phyloP scores from a whole-genome alignment of 2,797 vertebrate species.

The Sebastes iracundus region DNA sequence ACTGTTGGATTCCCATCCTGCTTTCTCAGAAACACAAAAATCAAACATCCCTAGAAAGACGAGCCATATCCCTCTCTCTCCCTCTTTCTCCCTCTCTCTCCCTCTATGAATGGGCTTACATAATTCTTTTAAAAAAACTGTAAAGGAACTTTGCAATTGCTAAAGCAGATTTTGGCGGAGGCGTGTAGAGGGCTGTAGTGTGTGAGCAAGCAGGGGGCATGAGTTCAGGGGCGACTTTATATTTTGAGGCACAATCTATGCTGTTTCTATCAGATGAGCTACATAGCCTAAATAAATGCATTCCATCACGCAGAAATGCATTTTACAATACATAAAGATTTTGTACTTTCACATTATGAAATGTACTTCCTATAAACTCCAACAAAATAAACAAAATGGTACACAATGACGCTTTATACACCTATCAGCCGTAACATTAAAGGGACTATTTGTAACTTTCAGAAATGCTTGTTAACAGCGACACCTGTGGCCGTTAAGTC shows the following conservation, averaged over 20 bases:
- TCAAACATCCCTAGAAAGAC: slow-evolving; percentile 19
- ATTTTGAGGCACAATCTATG: background rate
- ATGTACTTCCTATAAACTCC: background rate
- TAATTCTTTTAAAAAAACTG: slow-evolving; percentile 32
- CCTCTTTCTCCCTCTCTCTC: background rate
- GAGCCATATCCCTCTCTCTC: background rate
- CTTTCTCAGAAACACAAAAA: slow-evolving; percentile 29
- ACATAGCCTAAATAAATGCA: background rate
- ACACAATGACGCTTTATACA: background rate
- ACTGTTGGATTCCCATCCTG: slow-evolving; percentile 7
- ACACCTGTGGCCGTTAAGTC: too few relatives aligned
- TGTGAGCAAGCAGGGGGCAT: background rate
- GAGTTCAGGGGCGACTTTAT: background rate
- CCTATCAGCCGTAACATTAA: too few relatives aligned
- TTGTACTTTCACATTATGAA: background rate
- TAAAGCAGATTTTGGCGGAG: background rate
- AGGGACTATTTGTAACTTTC: too few relatives aligned
- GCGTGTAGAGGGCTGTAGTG: too few relatives aligned
- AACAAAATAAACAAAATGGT: background rate
- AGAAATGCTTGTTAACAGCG: too few relatives aligned
- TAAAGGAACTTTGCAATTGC: background rate
- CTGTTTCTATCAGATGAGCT: background rate
- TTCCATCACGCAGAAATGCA: background rate
- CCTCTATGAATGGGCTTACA: slow-evolving; percentile 4
- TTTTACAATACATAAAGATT: background rate